Evolutionary conservation across 2,888 invertebrate species (phyloP).

Genomic region (Cosmorhoe ocellata): DNA sequence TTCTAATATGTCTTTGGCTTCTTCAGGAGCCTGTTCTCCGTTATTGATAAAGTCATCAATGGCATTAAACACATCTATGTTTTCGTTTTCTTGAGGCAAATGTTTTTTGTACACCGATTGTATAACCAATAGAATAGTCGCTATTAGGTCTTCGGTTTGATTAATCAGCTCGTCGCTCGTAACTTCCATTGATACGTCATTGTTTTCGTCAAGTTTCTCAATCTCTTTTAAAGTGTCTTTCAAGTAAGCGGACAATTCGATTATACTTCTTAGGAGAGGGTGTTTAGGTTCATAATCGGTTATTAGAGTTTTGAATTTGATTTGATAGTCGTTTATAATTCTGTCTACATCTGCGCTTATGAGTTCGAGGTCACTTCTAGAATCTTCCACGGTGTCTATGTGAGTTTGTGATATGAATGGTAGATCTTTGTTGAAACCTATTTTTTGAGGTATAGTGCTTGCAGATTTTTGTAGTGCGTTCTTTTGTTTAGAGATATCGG

Average conservation of each 20-base stretch:
- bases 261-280: slow-evolving; percentile 58
- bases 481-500: slow-evolving; percentile 64
- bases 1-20: slow-evolving; percentile 77
- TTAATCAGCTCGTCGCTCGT: slow-evolving; percentile 41
- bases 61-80: slow-evolving; percentile 58
- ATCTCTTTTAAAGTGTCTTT: slow-evolving; percentile 47
- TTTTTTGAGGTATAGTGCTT: slow-evolving; percentile 53
- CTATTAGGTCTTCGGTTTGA: slow-evolving; percentile 65
- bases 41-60: slow-evolving; percentile 65
- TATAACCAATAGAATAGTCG: slow-evolving; percentile 58
- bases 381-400: slow-evolving; percentile 58
- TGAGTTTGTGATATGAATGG: slow-evolving; percentile 60
- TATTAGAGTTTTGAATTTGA: slow-evolving; percentile 49
- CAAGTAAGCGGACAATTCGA: slow-evolving; percentile 53
- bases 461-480: slow-evolving; percentile 57
- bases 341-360: slow-evolving; percentile 50
- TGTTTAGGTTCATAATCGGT: slow-evolving; percentile 49
- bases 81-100: slow-evolving; percentile 51
- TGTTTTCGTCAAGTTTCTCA: slow-evolving; percentile 45
- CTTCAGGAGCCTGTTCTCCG: slow-evolving; percentile 56
- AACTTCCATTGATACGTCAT: slow-evolving; percentile 51
- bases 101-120: slow-evolving; percentile 73
- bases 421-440: slow-evolving; percentile 42
- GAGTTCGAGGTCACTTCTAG: slow-evolving; percentile 50
- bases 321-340: slow-evolving; percentile 57